Evolutionary conservation across 2,888 invertebrate genomes (phyloP).

Genomic region (Blera fallax): DNA sequence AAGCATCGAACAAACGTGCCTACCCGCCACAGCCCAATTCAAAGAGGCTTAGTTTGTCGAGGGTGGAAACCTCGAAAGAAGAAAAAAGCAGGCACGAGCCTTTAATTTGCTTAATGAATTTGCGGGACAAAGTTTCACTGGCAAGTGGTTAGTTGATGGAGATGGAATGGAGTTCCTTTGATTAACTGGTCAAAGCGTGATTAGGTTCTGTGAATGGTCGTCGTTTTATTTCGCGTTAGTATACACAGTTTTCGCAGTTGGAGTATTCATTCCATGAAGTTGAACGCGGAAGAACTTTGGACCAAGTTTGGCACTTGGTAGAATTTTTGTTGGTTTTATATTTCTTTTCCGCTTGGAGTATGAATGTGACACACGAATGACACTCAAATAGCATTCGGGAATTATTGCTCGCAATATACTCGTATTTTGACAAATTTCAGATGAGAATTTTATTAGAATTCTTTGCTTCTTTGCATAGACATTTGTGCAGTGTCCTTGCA

Average conservation of each 20-base stretch:
- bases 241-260: no score
- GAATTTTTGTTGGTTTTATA: neutral
- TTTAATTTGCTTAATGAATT: slow-evolving; percentile 54
- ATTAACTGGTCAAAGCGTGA: slow-evolving; percentile 28
- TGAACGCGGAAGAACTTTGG: neutral
- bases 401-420: no score
- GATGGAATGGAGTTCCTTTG: slow-evolving; percentile 8
- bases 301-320: slow-evolving; percentile 3
- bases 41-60: slow-evolving; percentile 8
- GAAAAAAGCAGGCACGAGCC: neutral
- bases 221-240: neutral
- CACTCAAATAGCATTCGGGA: no score
- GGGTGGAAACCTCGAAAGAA: neutral
- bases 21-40: neutral
- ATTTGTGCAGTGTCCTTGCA: neutral
- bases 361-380: neutral
- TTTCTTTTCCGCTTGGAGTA: neutral
- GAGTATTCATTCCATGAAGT: neutral
- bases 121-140: slow-evolving; percentile 1
- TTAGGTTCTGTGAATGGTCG: neutral
- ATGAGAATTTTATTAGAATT: neutral
- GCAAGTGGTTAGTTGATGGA: neutral
- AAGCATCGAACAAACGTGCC: neutral
- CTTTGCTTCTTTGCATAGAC: no score
- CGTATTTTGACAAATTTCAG: neutral